Evolutionary conservation across 1,140 invertebrate species (phyloP).

Genomic region (Cylas formicarius): DNA sequence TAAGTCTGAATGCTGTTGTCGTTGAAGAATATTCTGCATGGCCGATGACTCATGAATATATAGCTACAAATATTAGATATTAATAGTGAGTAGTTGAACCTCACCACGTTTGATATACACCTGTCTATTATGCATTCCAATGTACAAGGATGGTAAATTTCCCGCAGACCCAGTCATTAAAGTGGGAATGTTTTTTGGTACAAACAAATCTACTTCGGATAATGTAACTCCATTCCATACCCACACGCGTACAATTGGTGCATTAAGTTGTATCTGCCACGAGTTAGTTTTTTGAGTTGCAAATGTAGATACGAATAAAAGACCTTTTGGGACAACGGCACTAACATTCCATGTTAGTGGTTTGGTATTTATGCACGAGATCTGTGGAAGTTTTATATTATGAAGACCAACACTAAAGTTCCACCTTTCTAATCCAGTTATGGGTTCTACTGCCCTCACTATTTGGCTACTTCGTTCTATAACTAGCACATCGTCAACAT

Average conservation of each 20-base stretch:
- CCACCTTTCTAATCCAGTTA: slow-evolving; percentile 81
- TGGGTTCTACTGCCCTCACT: slow-evolving; percentile 77
- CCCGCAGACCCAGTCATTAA: slow-evolving; percentile 36
- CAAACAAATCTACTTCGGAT: slow-evolving; percentile 67
- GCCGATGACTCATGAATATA: slow-evolving; percentile 67
- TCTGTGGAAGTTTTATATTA: slow-evolving; percentile 58
- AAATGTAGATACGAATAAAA: slow-evolving; percentile 57
- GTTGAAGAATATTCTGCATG: slow-evolving; percentile 37
- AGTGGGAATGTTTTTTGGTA: slow-evolving; percentile 15
- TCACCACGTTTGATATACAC: slow-evolving; percentile 33
- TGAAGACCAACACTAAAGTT: slow-evolving; percentile 91
- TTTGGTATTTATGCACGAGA: slow-evolving; percentile 33
- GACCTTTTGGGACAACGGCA: slow-evolving; percentile 67
- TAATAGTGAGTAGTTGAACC: slow-evolving; percentile 1
- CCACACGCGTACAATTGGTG: slow-evolving; percentile 82
- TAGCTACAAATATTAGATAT: slow-evolving; percentile 44
- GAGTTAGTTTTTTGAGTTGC: slow-evolving; percentile 48
- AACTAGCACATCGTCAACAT: slow-evolving; percentile 63
- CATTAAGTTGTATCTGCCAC: slow-evolving; percentile 72
- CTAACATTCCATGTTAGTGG: slow-evolving; percentile 50
- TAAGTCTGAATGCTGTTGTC: slow-evolving; percentile 24
- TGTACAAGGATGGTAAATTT: slow-evolving; percentile 63
- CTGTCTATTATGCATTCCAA: slow-evolving; percentile 81
- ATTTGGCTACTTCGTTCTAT: slow-evolving; percentile 76
- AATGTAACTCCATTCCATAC: slow-evolving; percentile 56